Evolutionary conservation across 2,113 vertebrate genomes (phyloP).

Genomic region (Siniperca knerii): DNA sequence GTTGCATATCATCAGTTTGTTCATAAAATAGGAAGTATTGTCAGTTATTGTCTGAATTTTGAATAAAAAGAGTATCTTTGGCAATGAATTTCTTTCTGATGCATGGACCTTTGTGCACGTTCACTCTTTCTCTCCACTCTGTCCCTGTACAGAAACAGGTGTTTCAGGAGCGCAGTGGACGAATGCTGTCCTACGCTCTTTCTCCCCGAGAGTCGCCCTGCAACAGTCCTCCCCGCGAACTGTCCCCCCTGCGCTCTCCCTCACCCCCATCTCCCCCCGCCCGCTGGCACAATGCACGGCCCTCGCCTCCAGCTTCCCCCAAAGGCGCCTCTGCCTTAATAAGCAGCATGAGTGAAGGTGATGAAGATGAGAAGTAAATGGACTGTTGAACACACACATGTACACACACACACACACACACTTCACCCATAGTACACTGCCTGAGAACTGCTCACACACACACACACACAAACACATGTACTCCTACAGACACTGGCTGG

Average conservation of each 20-base stretch:
- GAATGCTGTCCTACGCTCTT: constrained; percentile 93
- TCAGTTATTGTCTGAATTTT: neutral
- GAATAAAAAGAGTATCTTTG: neutral
- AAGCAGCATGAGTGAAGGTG: constrained; percentile 96
- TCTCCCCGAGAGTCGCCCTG: constrained; percentile 94
- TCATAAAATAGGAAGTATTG: neutral
- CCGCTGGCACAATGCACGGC: constrained; percentile 88
- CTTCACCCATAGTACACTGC: constrained; percentile 46
- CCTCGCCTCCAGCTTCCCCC: constrained; percentile 87
- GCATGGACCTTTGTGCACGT: neutral
- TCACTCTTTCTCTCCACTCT: neutral
- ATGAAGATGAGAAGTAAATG: constrained; percentile 93
- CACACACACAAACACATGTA: constrained; percentile 30
- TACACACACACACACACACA: constrained; percentile 25
- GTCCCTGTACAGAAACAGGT: constrained; percentile 91
- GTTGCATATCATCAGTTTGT: neutral
- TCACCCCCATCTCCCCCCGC: constrained; percentile 87
- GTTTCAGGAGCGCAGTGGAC: constrained; percentile 96
- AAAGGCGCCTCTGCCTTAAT: constrained; percentile 94
- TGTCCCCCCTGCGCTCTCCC: constrained; percentile 92
- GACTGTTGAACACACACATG: constrained; percentile 13
- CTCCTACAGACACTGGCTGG: constrained; percentile 48
- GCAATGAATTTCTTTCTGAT: neutral
- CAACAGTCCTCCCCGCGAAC: constrained; percentile 91
- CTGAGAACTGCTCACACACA: constrained; percentile 42